phyloP scores from a whole-genome alignment of 2,888 invertebrate genomes.

The Mythimna pallens region DNA sequence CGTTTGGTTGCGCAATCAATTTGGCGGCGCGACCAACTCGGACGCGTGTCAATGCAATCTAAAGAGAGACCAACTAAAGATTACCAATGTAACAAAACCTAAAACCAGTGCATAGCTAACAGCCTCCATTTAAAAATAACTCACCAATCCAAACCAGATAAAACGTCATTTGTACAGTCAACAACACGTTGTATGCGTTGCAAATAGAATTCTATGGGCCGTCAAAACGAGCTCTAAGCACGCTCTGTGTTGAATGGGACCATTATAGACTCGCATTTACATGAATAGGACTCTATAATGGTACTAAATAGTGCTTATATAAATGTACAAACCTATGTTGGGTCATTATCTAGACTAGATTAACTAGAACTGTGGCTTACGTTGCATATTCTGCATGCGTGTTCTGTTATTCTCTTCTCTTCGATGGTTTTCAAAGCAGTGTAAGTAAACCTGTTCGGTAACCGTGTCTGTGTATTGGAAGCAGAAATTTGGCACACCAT shows the following conservation, averaged over 20 bases:
- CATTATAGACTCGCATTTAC: slow-evolving; percentile 29
- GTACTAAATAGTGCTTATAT: slow-evolving; percentile 21
- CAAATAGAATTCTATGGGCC: slow-evolving; percentile 42
- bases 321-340: background rate
- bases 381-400: background rate
- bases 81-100: too few species aligned
- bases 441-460: too few species aligned
- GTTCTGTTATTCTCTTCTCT: background rate
- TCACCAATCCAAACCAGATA: slow-evolving; percentile 25
- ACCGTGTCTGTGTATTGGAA: too few species aligned
- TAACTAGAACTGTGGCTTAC: background rate
- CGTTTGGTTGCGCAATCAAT: too few species aligned
- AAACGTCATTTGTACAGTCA: background rate
- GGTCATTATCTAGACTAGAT: background rate
- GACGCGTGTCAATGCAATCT: too few species aligned
- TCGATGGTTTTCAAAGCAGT: background rate
- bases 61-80: too few species aligned
- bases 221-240: slow-evolving; percentile 33
- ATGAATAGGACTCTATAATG: slow-evolving; percentile 25
- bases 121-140: slow-evolving; percentile 5
- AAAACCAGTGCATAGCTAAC: background rate
- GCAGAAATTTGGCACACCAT: too few species aligned
- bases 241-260: slow-evolving; percentile 26
- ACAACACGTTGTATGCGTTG: slow-evolving; percentile 13
- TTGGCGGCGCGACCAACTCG: too few species aligned